Base-by-base conservation (phyloP, 2,797 vertebrate species). In the Xerus rutilus region DNA sequence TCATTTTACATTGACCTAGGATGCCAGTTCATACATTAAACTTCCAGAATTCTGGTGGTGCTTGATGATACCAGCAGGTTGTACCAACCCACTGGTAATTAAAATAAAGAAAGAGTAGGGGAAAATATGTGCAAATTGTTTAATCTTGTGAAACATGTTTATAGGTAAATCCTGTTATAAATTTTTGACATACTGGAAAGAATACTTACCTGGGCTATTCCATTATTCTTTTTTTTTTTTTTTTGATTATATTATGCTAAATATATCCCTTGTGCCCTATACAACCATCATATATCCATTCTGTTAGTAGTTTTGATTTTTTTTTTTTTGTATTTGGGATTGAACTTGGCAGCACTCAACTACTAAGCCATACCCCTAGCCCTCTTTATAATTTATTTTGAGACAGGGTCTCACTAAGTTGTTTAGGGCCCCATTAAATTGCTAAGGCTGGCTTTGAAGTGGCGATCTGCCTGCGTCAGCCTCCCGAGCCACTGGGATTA, bases 291-390 rank as follows among this genome's bases (percentile, higher is more conserved):
- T 43, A 23, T 81, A 90, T 86, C 72, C 64, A 45, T 96, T 81
- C 83, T 81, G 32, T 18, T 14, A 25, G 74, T 62, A 86, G 92
- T 96, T 97, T 84, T 94, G 96, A 96, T 57, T 57, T 57, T 57
- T 57, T 54, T 54, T 54, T 57, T 57, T 57, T 57, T 54, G 20
- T 21, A 57, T 7, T 7, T 21, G 54, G 7, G 54, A 21, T 57
- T 57, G 17, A 57, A 57, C 54, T 20, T 18, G 7, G 54, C 18
- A 20, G 1, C 7, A 7, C 54, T 57, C 17, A 57, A 57, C 54
- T 20, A 6, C 54, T 57, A 18, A 57, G 54, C 7, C 54, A 57
- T 20, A 20, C 21, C 54, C 54, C 54, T 20, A 21, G 5, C 54
- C 18, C 54, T 21, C 21, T 57, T 57, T 57, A 17, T 57, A 57